Evolutionary conservation across 64 coral and sea anemone species (phyloP).

Genomic region (Hydrozoanthus tunicans): DNA sequence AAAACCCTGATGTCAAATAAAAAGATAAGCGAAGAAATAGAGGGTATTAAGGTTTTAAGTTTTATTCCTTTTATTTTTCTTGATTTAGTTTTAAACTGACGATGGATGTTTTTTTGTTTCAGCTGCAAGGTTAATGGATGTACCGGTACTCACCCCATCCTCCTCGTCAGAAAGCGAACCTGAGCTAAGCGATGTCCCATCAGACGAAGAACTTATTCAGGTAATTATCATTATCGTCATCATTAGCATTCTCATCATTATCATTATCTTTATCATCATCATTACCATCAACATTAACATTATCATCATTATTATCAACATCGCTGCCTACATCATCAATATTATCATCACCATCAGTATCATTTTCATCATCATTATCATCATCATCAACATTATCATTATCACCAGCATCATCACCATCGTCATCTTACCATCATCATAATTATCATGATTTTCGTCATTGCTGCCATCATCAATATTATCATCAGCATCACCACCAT

Average conservation of each 20-base stretch:
- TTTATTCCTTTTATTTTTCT: not conserved
- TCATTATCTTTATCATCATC: not conserved
- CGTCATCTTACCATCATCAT: too few species aligned
- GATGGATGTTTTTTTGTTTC: not conserved
- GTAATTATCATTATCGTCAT: not conserved
- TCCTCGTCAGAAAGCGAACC: conserved; percentile 21
- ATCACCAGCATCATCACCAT: too few species aligned
- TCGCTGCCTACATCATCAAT: too few species aligned
- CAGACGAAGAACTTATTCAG: not conserved
- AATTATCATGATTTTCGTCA: too few species aligned
- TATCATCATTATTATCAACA: too few species aligned
- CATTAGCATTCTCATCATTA: not conserved
- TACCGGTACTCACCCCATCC: conserved; percentile 16
- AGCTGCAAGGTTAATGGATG: not conserved
- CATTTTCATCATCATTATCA: too few species aligned
- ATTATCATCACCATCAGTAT: too few species aligned
- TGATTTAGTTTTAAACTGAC: not conserved
- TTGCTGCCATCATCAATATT: too few species aligned
- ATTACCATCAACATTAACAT: not conserved
- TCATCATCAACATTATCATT: too few species aligned
- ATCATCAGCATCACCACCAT: too few species aligned
- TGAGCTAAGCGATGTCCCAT: not conserved
- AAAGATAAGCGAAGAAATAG: too few species aligned
- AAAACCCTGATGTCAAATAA: too few species aligned
- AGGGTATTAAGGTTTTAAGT: not conserved